These are phyloP conservation scores for Diorhabda elongata DNA, from an alignment of 1,140 invertebrate species.

Conservation along the genomic window DNA sequence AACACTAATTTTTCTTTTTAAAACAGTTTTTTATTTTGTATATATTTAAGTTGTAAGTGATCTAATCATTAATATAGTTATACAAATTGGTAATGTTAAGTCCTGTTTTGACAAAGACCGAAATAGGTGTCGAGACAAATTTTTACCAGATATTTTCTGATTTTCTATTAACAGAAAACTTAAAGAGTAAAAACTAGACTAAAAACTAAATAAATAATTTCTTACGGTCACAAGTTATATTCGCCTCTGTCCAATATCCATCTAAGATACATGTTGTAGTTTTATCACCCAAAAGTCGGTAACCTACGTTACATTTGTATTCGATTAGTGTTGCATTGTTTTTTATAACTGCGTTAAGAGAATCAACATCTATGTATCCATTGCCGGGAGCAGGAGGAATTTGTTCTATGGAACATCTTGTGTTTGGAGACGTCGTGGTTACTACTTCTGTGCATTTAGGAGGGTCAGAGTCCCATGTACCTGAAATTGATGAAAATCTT, in stretches of 20 bases:
- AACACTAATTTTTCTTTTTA: too few relatives aligned
- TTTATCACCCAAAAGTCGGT: slow-evolving; percentile 43
- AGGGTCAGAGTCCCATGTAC: slow-evolving; percentile 45
- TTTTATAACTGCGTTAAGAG: slow-evolving; percentile 32
- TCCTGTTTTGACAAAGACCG: too few relatives aligned
- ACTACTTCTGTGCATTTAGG: slow-evolving; percentile 40
- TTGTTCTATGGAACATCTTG: slow-evolving; percentile 33
- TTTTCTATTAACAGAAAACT: too few relatives aligned
- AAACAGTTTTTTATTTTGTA: too few relatives aligned
- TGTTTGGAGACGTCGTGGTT: slow-evolving; percentile 4
- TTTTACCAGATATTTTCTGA: too few relatives aligned
- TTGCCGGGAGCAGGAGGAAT: slow-evolving; percentile 44
- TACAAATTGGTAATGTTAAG: too few relatives aligned
- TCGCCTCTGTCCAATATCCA: slow-evolving; percentile 48
- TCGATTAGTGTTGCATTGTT: slow-evolving; percentile 36
- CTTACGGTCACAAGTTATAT: slow-evolving; percentile 47
- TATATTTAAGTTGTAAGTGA: too few relatives aligned
- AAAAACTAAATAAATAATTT: background rate
- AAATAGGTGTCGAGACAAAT: too few relatives aligned
- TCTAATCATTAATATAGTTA: too few relatives aligned
- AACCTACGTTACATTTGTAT: slow-evolving; percentile 50
- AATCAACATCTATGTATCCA: slow-evolving; percentile 43
- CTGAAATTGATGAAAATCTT: slow-evolving; percentile 22
- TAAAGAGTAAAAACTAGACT: too few relatives aligned
- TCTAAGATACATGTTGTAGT: slow-evolving; percentile 46